A percentile compares a stretch with the other conserved stretches of the same genome.
These are phyloP conservation scores for Amblyornis subalaris DNA, from an alignment of 2,113 vertebrate species.

Conservation along the genomic window DNA sequence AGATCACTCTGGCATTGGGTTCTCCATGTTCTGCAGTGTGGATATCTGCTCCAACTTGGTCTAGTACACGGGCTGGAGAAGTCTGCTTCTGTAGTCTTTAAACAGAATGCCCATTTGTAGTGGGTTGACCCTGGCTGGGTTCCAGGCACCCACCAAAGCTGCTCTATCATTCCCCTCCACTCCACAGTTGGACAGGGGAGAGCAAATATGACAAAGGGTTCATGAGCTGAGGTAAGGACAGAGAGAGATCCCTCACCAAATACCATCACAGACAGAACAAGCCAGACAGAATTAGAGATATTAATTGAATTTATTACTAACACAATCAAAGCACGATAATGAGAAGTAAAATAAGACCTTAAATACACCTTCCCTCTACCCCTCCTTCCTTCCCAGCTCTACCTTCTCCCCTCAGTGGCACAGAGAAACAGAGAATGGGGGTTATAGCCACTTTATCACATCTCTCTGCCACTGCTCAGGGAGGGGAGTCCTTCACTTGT, in stretches of 20 bases:
- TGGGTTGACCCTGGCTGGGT: neutral
- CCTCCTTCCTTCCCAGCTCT: neutral
- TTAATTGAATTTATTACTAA: neutral
- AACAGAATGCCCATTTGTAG: neutral
- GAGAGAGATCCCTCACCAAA: neutral
- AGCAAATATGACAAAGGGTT: neutral
- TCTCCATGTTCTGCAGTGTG: neutral
- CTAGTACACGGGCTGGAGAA: neutral
- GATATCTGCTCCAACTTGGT: neutral
- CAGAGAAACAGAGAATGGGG: neutral
- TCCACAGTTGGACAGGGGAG: neutral
- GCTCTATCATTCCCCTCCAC: neutral
- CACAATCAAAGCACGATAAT: neutral
- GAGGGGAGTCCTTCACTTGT: neutral
- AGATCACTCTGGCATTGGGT: rapidly evolving
- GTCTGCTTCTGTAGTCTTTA: neutral
- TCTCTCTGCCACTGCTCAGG: neutral
- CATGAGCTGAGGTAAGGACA: neutral
- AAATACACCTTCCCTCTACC: neutral
- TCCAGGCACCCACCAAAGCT: neutral
- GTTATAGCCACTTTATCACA: neutral
- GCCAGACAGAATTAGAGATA: neutral
- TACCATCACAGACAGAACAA: neutral
- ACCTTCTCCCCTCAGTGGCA: neutral
- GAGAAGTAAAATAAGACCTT: neutral